Evolutionary conservation across 2,888 invertebrate species (phyloP).

Genomic region (Rotaria magnacalcarata): DNA sequence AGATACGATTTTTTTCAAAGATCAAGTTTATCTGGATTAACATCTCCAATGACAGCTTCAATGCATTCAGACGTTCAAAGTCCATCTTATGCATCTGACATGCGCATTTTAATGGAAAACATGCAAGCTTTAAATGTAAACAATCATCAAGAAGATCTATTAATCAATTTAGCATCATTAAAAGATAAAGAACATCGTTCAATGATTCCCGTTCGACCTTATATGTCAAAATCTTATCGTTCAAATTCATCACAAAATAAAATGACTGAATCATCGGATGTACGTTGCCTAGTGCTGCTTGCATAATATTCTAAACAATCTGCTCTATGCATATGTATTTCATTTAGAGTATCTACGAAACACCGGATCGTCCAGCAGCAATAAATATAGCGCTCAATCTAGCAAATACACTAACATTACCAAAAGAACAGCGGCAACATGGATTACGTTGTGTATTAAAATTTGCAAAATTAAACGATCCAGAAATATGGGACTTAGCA

Average conservation of each 20-base stretch:
- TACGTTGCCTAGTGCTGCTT: not conserved
- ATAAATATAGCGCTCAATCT: not conserved
- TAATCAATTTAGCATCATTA: not conserved
- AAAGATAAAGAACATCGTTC: not conserved
- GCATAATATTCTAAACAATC: too few species aligned
- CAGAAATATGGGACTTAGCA: constrained; percentile 31
- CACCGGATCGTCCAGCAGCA: not conserved
- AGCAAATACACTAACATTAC: not conserved
- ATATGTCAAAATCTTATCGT: not conserved
- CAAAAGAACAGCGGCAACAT: constrained; percentile 26
- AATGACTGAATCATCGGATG: not conserved
- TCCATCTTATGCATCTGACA: constrained; percentile 51
- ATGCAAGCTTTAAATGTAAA: constrained; percentile 30
- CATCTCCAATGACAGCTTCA: constrained; percentile 46
- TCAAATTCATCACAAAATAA: not conserved
- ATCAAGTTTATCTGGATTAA: not conserved
- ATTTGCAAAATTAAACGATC: constrained; percentile 19
- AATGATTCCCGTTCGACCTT: not conserved
- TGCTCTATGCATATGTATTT: not conserved
- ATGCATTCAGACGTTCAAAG: constrained; percentile 46
- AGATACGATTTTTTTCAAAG: not conserved
- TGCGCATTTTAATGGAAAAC: constrained; percentile 48
- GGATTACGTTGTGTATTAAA: constrained; percentile 27
- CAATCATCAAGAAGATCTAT: not conserved
- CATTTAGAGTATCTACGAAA: not conserved